A percentile compares a stretch with the other conserved stretches of the same genome.
Conservation (phyloP, 1,140 invertebrate species). For the Sogatella furcifera region DNA sequence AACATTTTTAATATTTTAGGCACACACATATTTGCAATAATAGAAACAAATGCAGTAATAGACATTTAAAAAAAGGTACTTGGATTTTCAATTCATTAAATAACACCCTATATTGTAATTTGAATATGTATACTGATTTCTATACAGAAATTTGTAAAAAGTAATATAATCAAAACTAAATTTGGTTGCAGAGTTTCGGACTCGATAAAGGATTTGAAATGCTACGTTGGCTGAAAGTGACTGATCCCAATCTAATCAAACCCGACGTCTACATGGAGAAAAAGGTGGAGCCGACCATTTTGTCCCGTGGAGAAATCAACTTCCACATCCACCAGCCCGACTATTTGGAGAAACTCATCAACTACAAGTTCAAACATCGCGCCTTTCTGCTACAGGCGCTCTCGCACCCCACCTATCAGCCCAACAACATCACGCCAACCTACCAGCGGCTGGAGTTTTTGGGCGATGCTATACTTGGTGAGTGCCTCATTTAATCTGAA, state of each 20-base stretch:
- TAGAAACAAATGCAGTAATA: too few relatives aligned
- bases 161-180: too few relatives aligned
- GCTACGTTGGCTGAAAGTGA: not conserved
- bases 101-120: too few relatives aligned
- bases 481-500: not conserved
- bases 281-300: conserved; percentile 11
- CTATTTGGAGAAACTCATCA: conserved; percentile 48
- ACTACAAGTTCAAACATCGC: conserved; percentile 54
- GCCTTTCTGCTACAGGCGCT: conserved; percentile 66
- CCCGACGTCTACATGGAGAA: not conserved
- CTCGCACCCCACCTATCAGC: conserved; percentile 83
- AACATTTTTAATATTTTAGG: too few relatives aligned
- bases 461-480: conserved; percentile 81
- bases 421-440: conserved; percentile 75
- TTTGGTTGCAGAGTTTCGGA: not conserved
- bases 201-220: not conserved
- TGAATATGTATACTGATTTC: too few relatives aligned
- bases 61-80: too few relatives aligned
- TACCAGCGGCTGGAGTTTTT: conserved; percentile 94
- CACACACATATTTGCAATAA: too few relatives aligned
- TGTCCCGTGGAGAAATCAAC: conserved; percentile 9
- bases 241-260: not conserved
- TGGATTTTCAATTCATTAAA: too few relatives aligned
- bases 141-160: too few relatives aligned
- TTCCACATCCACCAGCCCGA: conserved; percentile 11